Evolutionary conservation across 2,113 vertebrate species (phyloP), one percentile per base, ranked within the genome.

Genomic region (Zingel zingel): DNA sequence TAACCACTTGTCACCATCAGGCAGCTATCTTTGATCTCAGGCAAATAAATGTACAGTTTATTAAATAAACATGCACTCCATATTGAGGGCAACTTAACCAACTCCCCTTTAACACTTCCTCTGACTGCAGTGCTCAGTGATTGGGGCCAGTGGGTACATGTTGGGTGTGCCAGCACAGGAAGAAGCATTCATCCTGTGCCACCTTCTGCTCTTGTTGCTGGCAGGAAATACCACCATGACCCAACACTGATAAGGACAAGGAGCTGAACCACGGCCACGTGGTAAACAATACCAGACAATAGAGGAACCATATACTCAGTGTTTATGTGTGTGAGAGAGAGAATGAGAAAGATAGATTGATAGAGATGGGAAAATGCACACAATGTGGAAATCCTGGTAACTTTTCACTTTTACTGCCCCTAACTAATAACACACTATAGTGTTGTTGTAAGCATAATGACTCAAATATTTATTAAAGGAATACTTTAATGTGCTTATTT

Each of bases 211-310:
- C 82, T 82, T 91, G 89, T 91, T 80, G 71, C 25, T 78, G 79
- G n/a, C 88, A 90, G 93, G 95, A 96, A 97, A 95, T 95, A 79
- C 86, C 91, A 94, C 88, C 91, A 91, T 72, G 86, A 93, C 88
- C 87, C 86, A 53, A 79, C 91, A 81, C 86, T 91, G 93, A 96
- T 95, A 93, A 95, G 90, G 85, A 78, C 89, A 85, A 87, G 43
- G 83, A 87, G 84, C 86, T 88, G 56, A 77, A 84, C 63, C 33
- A 7, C 21, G 58, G 83, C 85, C 79, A 61, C 71, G 64, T 85
- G 80, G 86, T 87, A 76, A 85, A 91, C 82, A 81, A 57, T 15
- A 74, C 6, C 25, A 61, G 59, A 89, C 86, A 87, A 85, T 76
- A 53, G 79, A 74, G 54, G 58, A 75, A 81, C 71, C 6, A 25